Conservation (phyloP, 2,888 invertebrate genomes). For the Hedychridium roseum region DNA sequence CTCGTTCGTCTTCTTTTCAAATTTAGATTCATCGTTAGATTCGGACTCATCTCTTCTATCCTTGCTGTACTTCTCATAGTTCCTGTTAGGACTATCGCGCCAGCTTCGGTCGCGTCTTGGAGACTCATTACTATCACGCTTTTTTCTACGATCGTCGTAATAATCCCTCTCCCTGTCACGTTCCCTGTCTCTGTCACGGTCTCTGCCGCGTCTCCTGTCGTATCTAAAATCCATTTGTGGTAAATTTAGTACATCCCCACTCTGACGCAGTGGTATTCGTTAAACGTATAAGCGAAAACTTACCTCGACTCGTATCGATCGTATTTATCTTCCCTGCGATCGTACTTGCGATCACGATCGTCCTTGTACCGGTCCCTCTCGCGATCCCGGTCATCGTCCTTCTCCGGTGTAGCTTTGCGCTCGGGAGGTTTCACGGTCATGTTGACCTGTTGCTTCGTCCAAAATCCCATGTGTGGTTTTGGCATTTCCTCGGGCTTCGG, state of each 20-base stretch:
- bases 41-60: slow-evolving; percentile 48
- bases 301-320: slow-evolving; percentile 51
- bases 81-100: slow-evolving; percentile 56
- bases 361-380: slow-evolving; percentile 59
- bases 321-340: slow-evolving; percentile 54
- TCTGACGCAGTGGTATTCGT: too few species aligned
- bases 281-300: too few species aligned
- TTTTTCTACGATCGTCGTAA: slow-evolving; percentile 55
- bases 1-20: slow-evolving; percentile 57
- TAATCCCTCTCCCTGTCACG: slow-evolving; percentile 49
- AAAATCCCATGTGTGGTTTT: slow-evolving; percentile 62
- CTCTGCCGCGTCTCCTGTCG: slow-evolving; percentile 48
- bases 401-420: slow-evolving; percentile 55
- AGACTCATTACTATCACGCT: slow-evolving; percentile 52
- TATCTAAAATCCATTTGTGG: too few species aligned
- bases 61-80: slow-evolving; percentile 50
- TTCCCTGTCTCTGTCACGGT: slow-evolving; percentile 34
- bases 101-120: slow-evolving; percentile 55
- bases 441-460: slow-evolving; percentile 62
- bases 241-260: too few species aligned
- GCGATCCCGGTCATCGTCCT: slow-evolving; percentile 58
- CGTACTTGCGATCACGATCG: slow-evolving; percentile 47
- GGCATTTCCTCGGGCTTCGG: slow-evolving; percentile 59
- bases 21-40: slow-evolving; percentile 56
- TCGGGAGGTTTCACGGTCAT: slow-evolving; percentile 55